Evolutionary conservation across 2,113 vertebrate species (phyloP), one percentile per base, ranked within the genome.

Genomic region (Vimba vimba): DNA sequence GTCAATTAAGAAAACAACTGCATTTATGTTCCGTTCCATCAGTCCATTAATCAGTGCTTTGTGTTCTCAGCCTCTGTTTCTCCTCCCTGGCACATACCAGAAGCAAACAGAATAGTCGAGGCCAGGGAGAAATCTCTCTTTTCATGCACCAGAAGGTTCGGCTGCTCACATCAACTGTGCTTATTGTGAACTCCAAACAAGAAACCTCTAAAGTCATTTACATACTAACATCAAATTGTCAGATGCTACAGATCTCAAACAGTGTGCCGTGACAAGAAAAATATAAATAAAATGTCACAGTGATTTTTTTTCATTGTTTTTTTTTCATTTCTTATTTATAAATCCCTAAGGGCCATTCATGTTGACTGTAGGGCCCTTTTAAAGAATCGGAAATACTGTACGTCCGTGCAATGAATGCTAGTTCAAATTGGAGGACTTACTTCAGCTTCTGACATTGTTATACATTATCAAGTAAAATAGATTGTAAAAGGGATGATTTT

Each of bases 11-110:
- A 27, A 36, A 83, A 79, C 57, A 82, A 77, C 43, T 68, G 80
- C 47, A 85, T 82, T 76, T 59, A 36, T 85, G 33, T 79, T n/a
- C 50, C 13, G 33, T 75, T 80, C 82, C 55, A 69, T 84, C 82
- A 55, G 43, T 81, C 57, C 33, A 81, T 27, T 82, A 77, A 88
- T 88, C 86, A 73, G 64, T 78, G n/a, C 30, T 59, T 85, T 81
- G 83, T 73, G 55, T 52, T 80, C 33, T 43, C 82, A 59, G 80
- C 30, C 64, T 68, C 71, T 43, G 66, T 55, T 80, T 86, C 33
- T 82, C 64, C 66, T 74, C 27, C 10, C 36, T 82, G 78, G 47
- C 43, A 78, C 50, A 60, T 33, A 77, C 57, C 36, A 33, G 25
- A 64, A 64, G 71, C 73, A 77, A 79, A 43, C 47, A 78, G 69